Conservation (phyloP, 2,113 vertebrate species). For the Baryphthengus martii region DNA sequence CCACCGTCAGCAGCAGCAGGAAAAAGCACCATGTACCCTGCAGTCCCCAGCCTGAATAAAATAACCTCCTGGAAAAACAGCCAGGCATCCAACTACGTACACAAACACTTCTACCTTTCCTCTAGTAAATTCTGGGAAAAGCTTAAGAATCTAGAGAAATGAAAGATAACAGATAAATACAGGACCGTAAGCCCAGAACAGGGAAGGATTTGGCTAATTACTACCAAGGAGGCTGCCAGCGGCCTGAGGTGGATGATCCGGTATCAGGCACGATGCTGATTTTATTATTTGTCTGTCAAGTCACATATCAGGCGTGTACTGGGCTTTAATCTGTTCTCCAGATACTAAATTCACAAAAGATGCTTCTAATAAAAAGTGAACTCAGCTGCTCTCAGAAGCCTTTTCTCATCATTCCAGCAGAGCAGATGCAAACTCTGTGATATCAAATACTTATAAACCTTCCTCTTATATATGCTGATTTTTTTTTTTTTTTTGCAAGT, state of each 20-base stretch:
- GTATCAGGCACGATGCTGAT: background rate
- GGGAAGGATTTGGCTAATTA: background rate
- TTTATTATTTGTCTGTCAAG: background rate
- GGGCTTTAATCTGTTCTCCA: constrained; percentile 2
- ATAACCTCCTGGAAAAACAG: background rate
- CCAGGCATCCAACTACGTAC: rapidly evolving
- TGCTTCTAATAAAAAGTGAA: constrained; percentile 38
- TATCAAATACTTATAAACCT: background rate
- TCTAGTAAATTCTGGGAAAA: background rate
- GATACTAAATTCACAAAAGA: background rate
- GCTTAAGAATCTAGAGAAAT: background rate
- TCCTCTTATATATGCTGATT: background rate
- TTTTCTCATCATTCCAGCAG: constrained; percentile 25
- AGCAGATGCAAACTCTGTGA: background rate
- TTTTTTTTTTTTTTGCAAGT: background rate
- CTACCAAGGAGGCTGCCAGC: background rate
- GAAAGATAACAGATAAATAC: background rate
- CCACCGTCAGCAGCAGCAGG: background rate
- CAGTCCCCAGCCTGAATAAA: background rate
- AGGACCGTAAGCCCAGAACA: background rate
- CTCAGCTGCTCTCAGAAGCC: constrained; percentile 13
- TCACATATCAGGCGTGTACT: background rate
- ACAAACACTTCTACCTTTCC: background rate
- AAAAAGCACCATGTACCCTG: background rate
- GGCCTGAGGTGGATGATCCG: background rate